phyloP scores from a whole-genome alignment of 2,113 vertebrate genomes.

The Corythaixoides concolor region DNA sequence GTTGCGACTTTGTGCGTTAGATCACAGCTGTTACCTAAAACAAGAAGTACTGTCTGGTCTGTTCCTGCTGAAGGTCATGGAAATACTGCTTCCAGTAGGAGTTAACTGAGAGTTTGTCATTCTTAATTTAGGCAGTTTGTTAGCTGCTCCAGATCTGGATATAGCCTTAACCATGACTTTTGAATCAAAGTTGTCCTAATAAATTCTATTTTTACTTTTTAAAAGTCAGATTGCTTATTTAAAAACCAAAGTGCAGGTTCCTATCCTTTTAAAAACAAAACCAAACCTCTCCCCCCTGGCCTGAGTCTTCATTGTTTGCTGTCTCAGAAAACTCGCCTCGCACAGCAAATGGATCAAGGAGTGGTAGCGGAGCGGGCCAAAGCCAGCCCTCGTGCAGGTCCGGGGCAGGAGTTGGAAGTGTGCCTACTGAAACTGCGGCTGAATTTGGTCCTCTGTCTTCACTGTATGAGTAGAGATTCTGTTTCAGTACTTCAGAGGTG shows the following conservation, averaged over 20 bases:
- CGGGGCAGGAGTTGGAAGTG: not conserved
- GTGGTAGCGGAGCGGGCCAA: not conserved
- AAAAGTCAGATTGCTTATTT: not conserved
- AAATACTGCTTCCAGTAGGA: not conserved
- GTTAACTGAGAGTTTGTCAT: not conserved
- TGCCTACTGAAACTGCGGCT: not conserved
- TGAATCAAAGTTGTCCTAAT: not conserved
- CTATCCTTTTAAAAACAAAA: not conserved
- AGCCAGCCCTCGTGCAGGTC: not conserved
- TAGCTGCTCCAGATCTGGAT: not conserved
- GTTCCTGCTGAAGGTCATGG: not conserved
- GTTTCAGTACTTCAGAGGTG: not conserved
- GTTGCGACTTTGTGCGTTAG: not conserved
- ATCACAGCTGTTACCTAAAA: not conserved
- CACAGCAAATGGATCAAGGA: not conserved
- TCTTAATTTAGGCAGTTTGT: not conserved
- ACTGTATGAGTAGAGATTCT: not conserved
- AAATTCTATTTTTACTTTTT: not conserved
- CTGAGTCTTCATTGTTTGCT: not conserved
- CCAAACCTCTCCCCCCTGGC: not conserved
- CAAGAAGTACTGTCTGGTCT: not conserved
- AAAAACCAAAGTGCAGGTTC: not conserved
- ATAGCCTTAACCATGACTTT: not conserved
- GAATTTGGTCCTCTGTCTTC: not conserved
- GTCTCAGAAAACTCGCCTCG: not conserved